Percentiles rank a stretch among this genome's conserved stretches.
Evolutionary conservation across 1,140 invertebrate genomes (phyloP).

Genomic region (Bombus difficillimus): DNA sequence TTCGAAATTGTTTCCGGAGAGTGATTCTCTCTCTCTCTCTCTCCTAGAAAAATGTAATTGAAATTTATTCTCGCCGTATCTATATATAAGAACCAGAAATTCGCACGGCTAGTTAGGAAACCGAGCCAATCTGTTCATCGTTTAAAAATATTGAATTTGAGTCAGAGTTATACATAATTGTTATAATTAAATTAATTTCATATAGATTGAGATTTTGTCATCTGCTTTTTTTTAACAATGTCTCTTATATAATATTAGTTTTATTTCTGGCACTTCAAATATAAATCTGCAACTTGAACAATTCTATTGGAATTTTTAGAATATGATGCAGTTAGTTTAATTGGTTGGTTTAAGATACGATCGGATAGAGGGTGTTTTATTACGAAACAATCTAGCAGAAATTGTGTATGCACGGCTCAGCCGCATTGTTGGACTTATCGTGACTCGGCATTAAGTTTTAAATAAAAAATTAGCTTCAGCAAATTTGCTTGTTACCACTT

Average conservation of each 20-base stretch:
- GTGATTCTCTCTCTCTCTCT: background rate
- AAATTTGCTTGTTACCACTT: slow-evolving; percentile 33
- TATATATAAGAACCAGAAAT: background rate
- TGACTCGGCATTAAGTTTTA: background rate
- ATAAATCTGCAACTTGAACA: background rate
- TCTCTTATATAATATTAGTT: too few relatives aligned
- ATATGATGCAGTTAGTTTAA: background rate
- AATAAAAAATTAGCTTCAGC: slow-evolving; percentile 44
- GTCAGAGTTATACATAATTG: too few relatives aligned
- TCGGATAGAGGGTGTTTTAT: background rate
- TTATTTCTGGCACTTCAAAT: background rate
- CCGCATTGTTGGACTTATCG: background rate
- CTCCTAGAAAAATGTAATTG: slow-evolving; percentile 16
- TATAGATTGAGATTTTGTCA: too few relatives aligned
- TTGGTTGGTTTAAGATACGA: background rate
- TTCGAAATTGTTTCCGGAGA: slow-evolving; percentile 39
- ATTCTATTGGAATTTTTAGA: background rate
- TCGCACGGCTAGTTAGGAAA: too few relatives aligned
- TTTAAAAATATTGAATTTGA: too few relatives aligned
- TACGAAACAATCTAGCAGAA: slow-evolving; percentile 14
- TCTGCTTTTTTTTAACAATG: too few relatives aligned
- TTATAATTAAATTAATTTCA: too few relatives aligned
- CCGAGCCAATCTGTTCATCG: too few relatives aligned
- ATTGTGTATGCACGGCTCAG: slow-evolving; percentile 22
- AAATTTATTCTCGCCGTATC: slow-evolving; percentile 14